These are phyloP conservation scores for Physocephala rufipes DNA, from an alignment of 2,888 invertebrate species.

Conservation along the genomic window DNA sequence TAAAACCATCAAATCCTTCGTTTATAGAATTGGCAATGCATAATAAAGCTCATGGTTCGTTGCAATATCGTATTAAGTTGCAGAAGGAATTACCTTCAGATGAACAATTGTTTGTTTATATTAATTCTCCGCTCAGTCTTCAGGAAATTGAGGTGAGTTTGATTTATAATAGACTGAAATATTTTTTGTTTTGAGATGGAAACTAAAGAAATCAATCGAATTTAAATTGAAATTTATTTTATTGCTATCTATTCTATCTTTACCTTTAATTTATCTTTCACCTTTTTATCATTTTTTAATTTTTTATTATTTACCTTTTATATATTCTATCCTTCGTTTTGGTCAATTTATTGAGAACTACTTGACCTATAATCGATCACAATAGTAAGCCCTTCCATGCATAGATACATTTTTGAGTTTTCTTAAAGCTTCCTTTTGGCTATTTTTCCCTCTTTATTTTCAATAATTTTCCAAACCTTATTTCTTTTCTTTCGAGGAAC, in stretches of 20 bases:
- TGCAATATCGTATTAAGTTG: constrained; percentile 61
- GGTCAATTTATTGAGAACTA: too few relatives aligned
- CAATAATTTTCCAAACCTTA: too few relatives aligned
- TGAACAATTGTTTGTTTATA: constrained; percentile 58
- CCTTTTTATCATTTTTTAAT: not conserved
- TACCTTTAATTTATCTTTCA: not conserved
- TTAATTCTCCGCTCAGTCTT: constrained; percentile 62
- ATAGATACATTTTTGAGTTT: too few relatives aligned
- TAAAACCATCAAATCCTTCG: constrained; percentile 62
- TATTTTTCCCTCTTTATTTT: too few relatives aligned
- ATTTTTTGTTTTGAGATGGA: not conserved
- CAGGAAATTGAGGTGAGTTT: constrained; percentile 62
- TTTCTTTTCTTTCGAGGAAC: too few relatives aligned
- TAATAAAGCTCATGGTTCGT: constrained; percentile 58
- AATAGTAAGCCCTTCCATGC: too few relatives aligned
- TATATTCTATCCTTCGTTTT: too few relatives aligned
- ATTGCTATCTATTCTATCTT: not conserved
- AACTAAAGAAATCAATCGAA: not conserved
- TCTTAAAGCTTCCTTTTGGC: too few relatives aligned
- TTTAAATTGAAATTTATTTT: not conserved
- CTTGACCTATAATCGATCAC: too few relatives aligned
- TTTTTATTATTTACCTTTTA: not conserved
- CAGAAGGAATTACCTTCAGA: constrained; percentile 56
- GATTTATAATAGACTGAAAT: too few relatives aligned
- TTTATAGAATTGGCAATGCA: constrained; percentile 56